Evolutionary conservation across 2,113 vertebrate genomes (phyloP), one percentile per base, ranked within the genome.

Genomic region (Madoqua kirkii): DNA sequence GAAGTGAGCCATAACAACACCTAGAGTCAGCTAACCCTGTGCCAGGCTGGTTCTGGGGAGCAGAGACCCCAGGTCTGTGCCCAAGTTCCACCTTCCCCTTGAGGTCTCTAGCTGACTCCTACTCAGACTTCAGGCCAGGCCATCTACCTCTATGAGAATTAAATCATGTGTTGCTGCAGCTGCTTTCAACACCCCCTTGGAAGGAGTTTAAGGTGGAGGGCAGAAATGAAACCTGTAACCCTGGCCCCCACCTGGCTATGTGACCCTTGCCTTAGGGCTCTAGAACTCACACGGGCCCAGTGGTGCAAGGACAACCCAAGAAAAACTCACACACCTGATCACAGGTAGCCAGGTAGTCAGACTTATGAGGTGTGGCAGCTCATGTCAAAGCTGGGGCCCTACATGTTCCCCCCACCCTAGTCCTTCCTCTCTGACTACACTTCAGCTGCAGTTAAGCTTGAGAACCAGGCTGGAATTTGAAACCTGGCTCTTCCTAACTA

Each of bases 1-100:
- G 5, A 76, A 15, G 7, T 0, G 25, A 5, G 8, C 12, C 25
- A 10, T 11, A 6, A 2, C 31, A 13, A 60, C 0, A 1, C 14
- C 36, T 9, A 31, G 78, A 45, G 54, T n/a, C n/a, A 36, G 82
- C 19, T 14, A 12, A 21, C n/a, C 3, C 71, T 19, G 25, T 29
- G 81, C 60, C 81, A 21, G 45, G 16, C 62, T 74, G 59, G 10
- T 87, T 17, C 16, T 5, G 36, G 17, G 16, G 31, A 59, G 43
- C 84, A 84, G 84, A 57, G 36, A 25, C 43, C 62, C 29, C 48
- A n/a, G 7, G 54, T 90, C 45, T 29, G 40, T 85, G 82, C 17
- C 64, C 19, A 16, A 45, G 31, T 12, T 92, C 40, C 48, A 36
- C 33, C 27, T 78, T 17, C 27, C 52, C 4, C 21, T 48, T 13